phyloP scores from a whole-genome alignment of 2,888 invertebrate species.

The Limnephilus marmoratus region DNA sequence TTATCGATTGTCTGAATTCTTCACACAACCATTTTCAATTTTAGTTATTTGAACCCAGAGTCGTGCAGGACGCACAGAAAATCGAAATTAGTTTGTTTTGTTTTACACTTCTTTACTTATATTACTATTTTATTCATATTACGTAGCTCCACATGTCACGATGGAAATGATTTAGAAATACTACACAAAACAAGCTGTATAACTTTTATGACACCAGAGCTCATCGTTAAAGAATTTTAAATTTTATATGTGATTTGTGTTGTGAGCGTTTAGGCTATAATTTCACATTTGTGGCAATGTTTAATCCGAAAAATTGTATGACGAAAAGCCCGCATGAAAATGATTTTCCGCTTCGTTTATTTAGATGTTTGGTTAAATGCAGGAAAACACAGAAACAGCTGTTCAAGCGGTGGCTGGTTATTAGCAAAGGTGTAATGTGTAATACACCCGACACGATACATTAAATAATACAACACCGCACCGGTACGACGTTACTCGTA shows the following conservation, averaged over 20 bases:
- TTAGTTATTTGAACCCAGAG: too few relatives aligned
- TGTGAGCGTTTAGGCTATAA: neutral
- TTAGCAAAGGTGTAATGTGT: neutral
- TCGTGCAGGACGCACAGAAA: too few relatives aligned
- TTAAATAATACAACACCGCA: neutral
- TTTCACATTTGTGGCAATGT: neutral
- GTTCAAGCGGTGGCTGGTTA: neutral
- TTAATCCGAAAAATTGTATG: neutral
- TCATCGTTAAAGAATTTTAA: neutral
- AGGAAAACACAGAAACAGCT: neutral
- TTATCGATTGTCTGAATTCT: too few relatives aligned
- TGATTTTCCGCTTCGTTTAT: neutral
- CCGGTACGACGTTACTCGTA: neutral
- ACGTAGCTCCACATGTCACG: too few relatives aligned
- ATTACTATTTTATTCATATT: too few relatives aligned
- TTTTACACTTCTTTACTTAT: too few relatives aligned
- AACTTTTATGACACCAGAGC: neutral
- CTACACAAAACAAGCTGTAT: too few relatives aligned
- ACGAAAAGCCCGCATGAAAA: neutral
- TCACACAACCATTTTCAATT: too few relatives aligned
- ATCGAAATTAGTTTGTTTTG: too few relatives aligned
- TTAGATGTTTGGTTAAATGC: neutral
- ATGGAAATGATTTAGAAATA: too few relatives aligned
- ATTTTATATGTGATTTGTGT: neutral
- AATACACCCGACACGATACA: neutral